Evolutionary conservation across 2,888 invertebrate genomes (phyloP), one percentile per base, ranked within the genome.

Genomic region (Chesias legatella): DNA sequence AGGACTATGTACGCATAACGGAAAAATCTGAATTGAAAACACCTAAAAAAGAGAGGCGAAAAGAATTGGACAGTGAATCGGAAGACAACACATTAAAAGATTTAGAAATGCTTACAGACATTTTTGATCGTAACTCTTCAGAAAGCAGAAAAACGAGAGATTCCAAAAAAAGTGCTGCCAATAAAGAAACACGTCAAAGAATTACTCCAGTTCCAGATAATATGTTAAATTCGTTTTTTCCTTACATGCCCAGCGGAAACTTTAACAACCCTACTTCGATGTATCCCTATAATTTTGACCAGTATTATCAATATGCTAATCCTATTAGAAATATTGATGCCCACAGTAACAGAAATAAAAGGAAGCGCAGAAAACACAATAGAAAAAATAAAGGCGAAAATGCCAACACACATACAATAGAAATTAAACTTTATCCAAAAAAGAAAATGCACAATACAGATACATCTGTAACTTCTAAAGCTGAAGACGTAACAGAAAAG

Each of bases 81-180:
- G 31, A 28, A 7, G 36, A 39, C 0, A 42, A 24, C 7, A 17
- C 17, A 6, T 45, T 17, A 25, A 40, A 52, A 45, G 22, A 20
- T 11, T 38, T 27, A 23, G 48, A 51, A 33, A 35, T 36, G n/a
- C 30, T 53, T 1, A 42, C 37, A 35, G 43, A 38, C 11, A 47
- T 23, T 23, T 42, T n/a, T 50, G 43, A 45, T 37, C 51, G 10
- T 37, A 53, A 53, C 23, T 50, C 57, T n/a, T 33, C 38, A 22
- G 48, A 44, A 33, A 64, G 58, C 58, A 13, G 51, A 43, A 13
- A 50, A 64, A 32, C 65, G 58, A 6, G 60, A 27, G 49, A 51
- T 37, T 29, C 40, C 51, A 38, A 47, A 24, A 25, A 20, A 27
- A 33, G 35, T 1, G 22, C 28, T 33, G 17, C n/a, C 7, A 33